Evolutionary conservation across 2,888 invertebrate genomes (phyloP).

Genomic region (Epicampocera succincta): DNA sequence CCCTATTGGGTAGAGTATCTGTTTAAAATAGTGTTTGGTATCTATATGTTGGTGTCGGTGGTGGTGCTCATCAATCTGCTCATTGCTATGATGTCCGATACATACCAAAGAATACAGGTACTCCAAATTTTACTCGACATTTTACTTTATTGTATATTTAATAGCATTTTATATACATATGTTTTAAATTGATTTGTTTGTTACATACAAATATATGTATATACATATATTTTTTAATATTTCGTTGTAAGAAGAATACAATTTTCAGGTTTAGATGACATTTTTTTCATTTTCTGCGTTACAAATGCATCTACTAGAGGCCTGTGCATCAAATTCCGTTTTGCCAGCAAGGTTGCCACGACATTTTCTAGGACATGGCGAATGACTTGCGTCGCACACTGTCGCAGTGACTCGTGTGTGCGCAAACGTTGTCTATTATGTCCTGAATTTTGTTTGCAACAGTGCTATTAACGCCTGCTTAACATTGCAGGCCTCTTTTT

Average conservation of each 20-base stretch:
- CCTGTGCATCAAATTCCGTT: too few relatives aligned
- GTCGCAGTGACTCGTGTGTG: too few relatives aligned
- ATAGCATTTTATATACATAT: background rate
- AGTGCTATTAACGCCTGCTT: too few relatives aligned
- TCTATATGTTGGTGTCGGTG: conserved; percentile 99
- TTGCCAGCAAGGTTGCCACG: too few relatives aligned
- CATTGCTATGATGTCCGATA: conserved; percentile 99
- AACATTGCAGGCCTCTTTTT: too few relatives aligned
- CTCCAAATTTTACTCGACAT: conserved; percentile 75
- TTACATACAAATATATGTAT: too few relatives aligned
- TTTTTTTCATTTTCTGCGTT: background rate
- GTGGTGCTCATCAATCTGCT: conserved; percentile 99
- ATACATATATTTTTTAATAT: conserved; percentile 3
- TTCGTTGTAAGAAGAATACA: conserved; percentile 46
- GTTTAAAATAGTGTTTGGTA: conserved; percentile 93
- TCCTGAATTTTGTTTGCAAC: too few relatives aligned
- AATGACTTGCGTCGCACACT: too few relatives aligned
- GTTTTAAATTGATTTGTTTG: background rate
- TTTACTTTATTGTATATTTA: conserved; percentile 5
- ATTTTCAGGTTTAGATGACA: conserved; percentile 8
- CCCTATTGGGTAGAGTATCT: conserved; percentile 92
- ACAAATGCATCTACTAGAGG: too few relatives aligned
- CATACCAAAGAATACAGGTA: conserved; percentile 99
- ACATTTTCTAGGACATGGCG: too few relatives aligned
- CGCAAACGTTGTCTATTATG: too few relatives aligned